Base-by-base conservation (phyloP, 2,113 vertebrate genomes). In the Fukomys damarensis region DNA sequence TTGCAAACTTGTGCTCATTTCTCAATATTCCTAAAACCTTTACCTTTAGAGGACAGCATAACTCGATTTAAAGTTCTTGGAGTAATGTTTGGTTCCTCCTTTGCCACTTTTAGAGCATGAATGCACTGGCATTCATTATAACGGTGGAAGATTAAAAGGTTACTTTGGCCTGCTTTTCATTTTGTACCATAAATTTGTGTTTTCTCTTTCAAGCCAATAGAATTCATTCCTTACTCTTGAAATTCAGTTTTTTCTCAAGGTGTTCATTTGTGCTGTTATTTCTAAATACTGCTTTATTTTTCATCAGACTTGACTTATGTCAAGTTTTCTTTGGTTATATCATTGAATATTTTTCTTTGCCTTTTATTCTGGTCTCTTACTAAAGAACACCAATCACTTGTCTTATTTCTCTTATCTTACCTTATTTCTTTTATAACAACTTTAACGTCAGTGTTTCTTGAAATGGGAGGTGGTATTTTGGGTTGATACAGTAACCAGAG, bases 251-350 rank as follows among this genome's bases (percentile, higher is more conserved):
- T 89, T 92, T 87, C 43, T 2, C 28, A 30, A 19, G 13, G 0
- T 6, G 0, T 4, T 4, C 14, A 0, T 22, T 26, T 17, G 12
- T 11, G 46, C 22, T 22, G 26, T 43, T 56, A 19, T 8, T 68
- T 43, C 28, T 59, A 19, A 32, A 7, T 16, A 46, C 7, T 20
- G 11, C 58, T 52, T 70, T 65, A 30, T 54, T 83, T 83, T 52
- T 59, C 16, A 38, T 41, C 30, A 85, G 46, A 2, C 56, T 16
- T 49, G 46, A 49, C 46, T 93, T 59, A 56, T 4, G 6, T 63
- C 56, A 83, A 83, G 38, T 94, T 91, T 97, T 97, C 96, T 95
- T 98, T 32, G 0, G 1, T 83, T 93, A 80, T 61, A 58, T 97
- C 82, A n/a, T 61, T 41, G 43, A 86, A 56, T 86, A 89, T 82